Evolutionary conservation across 2,888 invertebrate species (phyloP), one percentile per base, ranked within the genome.

Genomic region (Ganaspis brasiliensis): DNA sequence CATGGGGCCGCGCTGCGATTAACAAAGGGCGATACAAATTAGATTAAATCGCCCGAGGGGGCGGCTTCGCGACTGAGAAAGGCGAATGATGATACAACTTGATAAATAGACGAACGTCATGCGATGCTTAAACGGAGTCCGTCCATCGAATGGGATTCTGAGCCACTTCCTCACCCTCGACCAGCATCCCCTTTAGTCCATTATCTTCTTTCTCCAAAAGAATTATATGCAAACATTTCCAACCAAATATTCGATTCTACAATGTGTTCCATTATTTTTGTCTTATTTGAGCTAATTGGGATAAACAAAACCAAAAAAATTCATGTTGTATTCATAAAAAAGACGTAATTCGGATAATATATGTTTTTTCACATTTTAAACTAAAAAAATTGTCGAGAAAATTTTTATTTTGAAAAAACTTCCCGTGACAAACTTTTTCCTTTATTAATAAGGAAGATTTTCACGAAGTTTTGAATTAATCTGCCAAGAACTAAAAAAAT

Each of bases 11-110:
- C 83, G 84, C 82, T 84, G 86, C 89, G 90, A 91, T 89, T 88
- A 90, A 91, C 91, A 91, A 91, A 91, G 89, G 87, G 85, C 88
- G 89, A 91, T 91, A 91, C 91, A 91, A 91, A 91, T 91, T 91
- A 91, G 91, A 91, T 91, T 91, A 91, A 90, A 91, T 88, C 89
- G 91, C 91, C 90, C 82, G 87, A 89, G 90, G 91, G 90, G 89
- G 89, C 91, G 91, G 91, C 90, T 86, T 89, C 86, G 86, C 83
- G 83, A 82, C 81, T 83, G 83, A 84, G 87, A 86, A 88, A 88
- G 87, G 85, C 86, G 87, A 89, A 88, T 88, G 89, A 90, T 90
- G 90, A 91, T 90, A 89, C 89, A 86, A 87, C 85, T 88, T 91
- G 91, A 91, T 90, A 89, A 90, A 91, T 91, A 89, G 90, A 89